Percentiles rank a stretch among this genome's conserved stretches.
Evolutionary conservation across 2,113 vertebrate genomes (phyloP).

Genomic region (Gracilinanus agilis): DNA sequence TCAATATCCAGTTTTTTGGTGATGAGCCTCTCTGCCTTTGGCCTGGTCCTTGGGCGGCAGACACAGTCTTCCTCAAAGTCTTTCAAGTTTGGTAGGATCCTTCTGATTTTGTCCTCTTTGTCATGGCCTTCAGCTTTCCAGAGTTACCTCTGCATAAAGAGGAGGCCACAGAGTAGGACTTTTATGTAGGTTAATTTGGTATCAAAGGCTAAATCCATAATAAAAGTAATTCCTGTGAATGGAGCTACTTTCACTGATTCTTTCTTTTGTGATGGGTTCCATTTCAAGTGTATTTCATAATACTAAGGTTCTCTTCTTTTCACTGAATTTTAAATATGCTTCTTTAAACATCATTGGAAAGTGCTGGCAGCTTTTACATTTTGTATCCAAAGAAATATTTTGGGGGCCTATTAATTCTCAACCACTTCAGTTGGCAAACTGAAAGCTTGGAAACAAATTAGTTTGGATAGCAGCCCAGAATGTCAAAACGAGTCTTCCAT

Average conservation of each 20-base stretch:
- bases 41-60: not conserved
- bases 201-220: conserved; percentile 27
- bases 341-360: conserved; percentile 73
- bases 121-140: not conserved
- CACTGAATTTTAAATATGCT: conserved; percentile 62
- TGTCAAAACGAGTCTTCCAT: conserved; percentile 79
- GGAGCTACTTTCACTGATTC: conserved; percentile 48
- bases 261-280: conserved; percentile 53
- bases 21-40: not conserved
- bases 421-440: conserved; percentile 80
- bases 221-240: conserved; percentile 21
- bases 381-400: conserved; percentile 83
- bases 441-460: conserved; percentile 82
- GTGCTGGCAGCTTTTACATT: conserved; percentile 80
- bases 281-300: conserved; percentile 66
- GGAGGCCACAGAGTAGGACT: not conserved
- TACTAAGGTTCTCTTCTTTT: conserved; percentile 60
- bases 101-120: not conserved
- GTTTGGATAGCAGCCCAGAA: conserved; percentile 80
- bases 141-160: not conserved
- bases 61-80: not conserved
- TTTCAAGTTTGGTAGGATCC: not conserved
- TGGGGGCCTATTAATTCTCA: conserved; percentile 81
- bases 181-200: conserved; percentile 35
- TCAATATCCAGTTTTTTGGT: not conserved